phyloP scores from a whole-genome alignment of 1,140 invertebrate genomes.

The Leptopilina boulardi region DNA sequence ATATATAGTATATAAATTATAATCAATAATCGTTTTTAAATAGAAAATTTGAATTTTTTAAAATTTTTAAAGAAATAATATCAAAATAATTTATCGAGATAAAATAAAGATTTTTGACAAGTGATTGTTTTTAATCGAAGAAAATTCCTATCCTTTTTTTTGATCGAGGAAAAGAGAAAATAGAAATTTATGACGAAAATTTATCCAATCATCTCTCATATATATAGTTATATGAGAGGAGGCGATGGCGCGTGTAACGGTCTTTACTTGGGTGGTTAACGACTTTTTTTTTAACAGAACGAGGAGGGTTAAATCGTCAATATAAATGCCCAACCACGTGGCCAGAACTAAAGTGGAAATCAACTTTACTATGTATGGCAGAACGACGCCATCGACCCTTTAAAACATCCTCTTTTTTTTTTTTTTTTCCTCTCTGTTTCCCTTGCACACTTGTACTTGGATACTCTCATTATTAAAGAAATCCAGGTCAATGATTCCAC shows the following conservation, averaged over 20 bases:
- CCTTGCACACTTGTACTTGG: not conserved
- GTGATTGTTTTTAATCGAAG: too few relatives aligned
- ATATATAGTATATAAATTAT: too few relatives aligned
- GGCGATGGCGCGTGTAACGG: slow-evolving; percentile 34
- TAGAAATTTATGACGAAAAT: not conserved
- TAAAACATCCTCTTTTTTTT: not conserved
- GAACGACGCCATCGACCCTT: slow-evolving; percentile 20
- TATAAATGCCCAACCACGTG: slow-evolving; percentile 30
- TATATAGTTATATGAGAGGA: not conserved
- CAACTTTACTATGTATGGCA: not conserved
- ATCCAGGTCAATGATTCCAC: not conserved
- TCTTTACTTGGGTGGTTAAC: slow-evolving; percentile 44
- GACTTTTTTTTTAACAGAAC: slow-evolving; percentile 9
- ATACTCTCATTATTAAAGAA: slow-evolving; percentile 25
- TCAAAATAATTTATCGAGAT: too few relatives aligned
- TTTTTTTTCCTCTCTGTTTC: too few relatives aligned
- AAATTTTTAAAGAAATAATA: too few relatives aligned
- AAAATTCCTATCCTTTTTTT: not conserved
- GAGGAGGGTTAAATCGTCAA: slow-evolving; percentile 9
- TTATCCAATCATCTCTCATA: not conserved
- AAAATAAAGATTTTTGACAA: too few relatives aligned
- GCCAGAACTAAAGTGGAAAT: slow-evolving; percentile 25
- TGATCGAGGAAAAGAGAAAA: not conserved
- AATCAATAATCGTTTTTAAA: too few relatives aligned
- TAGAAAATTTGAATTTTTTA: too few relatives aligned